Evolutionary conservation across 2,797 vertebrate species (phyloP).

Genomic region (Morelia viridis): DNA sequence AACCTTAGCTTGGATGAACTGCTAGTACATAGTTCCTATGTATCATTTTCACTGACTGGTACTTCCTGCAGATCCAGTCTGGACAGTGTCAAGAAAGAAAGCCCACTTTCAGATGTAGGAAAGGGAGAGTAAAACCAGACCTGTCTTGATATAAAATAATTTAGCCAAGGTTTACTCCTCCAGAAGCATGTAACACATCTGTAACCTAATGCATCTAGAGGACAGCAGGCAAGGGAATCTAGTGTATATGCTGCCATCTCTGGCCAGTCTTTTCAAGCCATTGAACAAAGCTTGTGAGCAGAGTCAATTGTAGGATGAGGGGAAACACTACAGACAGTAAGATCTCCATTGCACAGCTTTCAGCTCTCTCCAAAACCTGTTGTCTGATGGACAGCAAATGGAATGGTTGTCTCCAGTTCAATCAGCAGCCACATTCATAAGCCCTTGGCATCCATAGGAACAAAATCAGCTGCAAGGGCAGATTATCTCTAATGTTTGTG

Average conservation of each 20-base stretch:
- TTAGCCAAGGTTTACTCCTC: neutral
- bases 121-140: neutral
- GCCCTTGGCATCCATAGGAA: neutral
- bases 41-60: neutral
- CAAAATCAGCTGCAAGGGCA: neutral
- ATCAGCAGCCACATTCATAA: neutral
- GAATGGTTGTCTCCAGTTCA: too few relatives aligned
- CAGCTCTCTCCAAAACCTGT: neutral
- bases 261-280: neutral
- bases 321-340: neutral
- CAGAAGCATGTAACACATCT: neutral
- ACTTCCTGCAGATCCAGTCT: neutral
- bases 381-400: neutral
- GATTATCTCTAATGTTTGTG: neutral
- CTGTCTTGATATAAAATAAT: neutral
- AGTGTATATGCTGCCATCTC: neutral
- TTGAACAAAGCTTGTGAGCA: neutral
- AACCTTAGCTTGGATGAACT: neutral
- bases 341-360: neutral
- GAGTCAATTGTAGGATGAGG: neutral
- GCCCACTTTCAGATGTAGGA: neutral
- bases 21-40: neutral
- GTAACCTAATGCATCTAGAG: neutral
- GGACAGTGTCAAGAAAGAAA: neutral
- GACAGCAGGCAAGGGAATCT: neutral